phyloP scores from a whole-genome alignment of 1,140 invertebrate species.

The Drosophila willistoni region DNA sequence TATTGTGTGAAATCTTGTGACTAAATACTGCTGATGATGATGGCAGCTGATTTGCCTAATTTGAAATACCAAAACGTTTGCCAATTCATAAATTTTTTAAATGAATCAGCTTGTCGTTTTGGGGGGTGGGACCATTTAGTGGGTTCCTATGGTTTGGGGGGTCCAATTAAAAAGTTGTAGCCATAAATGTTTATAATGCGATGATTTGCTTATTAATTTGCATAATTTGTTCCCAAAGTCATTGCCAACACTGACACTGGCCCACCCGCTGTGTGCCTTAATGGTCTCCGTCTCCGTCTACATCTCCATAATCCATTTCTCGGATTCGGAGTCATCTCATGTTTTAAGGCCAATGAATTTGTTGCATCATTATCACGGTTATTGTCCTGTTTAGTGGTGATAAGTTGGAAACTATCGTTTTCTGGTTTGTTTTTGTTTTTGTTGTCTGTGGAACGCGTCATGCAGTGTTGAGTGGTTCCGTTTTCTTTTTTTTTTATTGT shows the following conservation, averaged over 20 bases:
- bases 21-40: conserved; percentile 15
- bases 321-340: conserved; percentile 5
- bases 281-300: conserved; percentile 33
- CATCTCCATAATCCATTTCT: neutral
- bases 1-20: conserved; percentile 56
- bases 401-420: conserved; percentile 33
- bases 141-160: conserved; percentile 3
- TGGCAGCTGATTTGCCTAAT: conserved; percentile 67
- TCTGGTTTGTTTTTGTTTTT: neutral
- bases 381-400: conserved; percentile 73
- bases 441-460: conserved; percentile 46
- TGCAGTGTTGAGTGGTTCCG: conserved; percentile 56
- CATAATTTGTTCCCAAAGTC: conserved; percentile 60
- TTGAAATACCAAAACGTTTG: conserved; percentile 47
- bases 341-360: conserved; percentile 55
- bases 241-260: conserved; percentile 20
- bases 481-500: conserved; percentile 40
- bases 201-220: conserved; percentile 68
- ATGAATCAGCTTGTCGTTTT: neutral
- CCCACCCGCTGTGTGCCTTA: conserved; percentile 60
- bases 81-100: conserved; percentile 69
- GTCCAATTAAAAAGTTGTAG: conserved; percentile 64
- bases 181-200: conserved; percentile 56
- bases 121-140: conserved; percentile 31
- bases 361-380: conserved; percentile 72